Evolutionary conservation across 2,113 vertebrate genomes (phyloP).

Genomic region (Choloepus hoffmanni): DNA sequence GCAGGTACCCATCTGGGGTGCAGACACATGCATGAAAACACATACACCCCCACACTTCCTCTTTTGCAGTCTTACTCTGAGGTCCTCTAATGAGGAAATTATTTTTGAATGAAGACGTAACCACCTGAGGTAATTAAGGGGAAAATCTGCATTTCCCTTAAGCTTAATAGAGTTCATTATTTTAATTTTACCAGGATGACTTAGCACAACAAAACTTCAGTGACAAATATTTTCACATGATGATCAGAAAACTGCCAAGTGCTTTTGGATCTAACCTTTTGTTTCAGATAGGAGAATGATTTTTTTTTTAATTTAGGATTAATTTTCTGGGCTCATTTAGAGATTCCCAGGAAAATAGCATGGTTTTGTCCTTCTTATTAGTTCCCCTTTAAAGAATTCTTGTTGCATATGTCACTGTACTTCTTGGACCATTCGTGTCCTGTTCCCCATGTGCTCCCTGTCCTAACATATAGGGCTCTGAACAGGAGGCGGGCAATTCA

Average conservation of each 20-base stretch:
- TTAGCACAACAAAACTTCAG: slow-evolving; percentile 20
- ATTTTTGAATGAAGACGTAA: not conserved
- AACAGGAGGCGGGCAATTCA: not conserved
- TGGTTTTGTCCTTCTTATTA: not conserved
- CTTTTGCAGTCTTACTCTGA: not conserved
- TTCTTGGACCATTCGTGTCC: slow-evolving; percentile 5
- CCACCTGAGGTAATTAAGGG: slow-evolving; percentile 21
- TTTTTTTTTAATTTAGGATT: slow-evolving; percentile 35
- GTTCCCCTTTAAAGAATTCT: not conserved
- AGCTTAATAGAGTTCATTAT: slow-evolving; percentile 37
- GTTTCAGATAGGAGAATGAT: not conserved
- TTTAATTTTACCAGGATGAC: not conserved
- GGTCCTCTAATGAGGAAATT: not conserved
- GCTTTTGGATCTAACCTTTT: slow-evolving; percentile 11
- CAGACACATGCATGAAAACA: not conserved
- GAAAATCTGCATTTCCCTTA: slow-evolving; percentile 1
- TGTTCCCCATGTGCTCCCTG: not conserved
- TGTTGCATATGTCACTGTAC: not conserved
- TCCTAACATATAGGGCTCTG: not conserved
- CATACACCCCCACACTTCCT: not conserved
- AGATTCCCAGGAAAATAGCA: not conserved
- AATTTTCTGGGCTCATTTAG: slow-evolving; percentile 57
- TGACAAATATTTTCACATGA: slow-evolving; percentile 39
- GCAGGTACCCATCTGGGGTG: not conserved
- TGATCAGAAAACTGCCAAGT: slow-evolving; percentile 42